Conservation (phyloP, 1,140 invertebrate species). For the Cyclargus thomasi region DNA sequence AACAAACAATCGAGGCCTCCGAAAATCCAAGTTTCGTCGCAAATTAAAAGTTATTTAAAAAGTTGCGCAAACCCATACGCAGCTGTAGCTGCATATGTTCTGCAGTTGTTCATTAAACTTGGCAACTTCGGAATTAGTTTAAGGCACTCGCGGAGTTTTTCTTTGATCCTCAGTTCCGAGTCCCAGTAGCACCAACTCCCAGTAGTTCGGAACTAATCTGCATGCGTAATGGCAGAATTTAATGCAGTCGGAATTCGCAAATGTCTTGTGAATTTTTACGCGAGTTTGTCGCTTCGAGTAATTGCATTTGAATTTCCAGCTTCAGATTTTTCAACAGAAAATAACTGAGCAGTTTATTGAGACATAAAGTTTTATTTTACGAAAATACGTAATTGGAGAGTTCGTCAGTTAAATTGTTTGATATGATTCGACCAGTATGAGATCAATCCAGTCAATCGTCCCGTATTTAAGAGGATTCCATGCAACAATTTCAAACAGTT, state of each 20-base stretch:
- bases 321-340: neutral
- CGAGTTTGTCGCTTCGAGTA: constrained; percentile 4
- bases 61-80: neutral
- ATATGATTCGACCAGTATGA: too few relatives aligned
- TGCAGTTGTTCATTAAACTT: constrained; percentile 25
- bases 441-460: too few relatives aligned
- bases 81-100: neutral
- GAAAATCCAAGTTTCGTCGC: too few relatives aligned
- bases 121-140: constrained; percentile 27
- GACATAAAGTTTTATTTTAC: too few relatives aligned
- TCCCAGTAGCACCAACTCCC: neutral
- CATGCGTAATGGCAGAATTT: constrained; percentile 24
- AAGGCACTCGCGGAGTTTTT: constrained; percentile 25
- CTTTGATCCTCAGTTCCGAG: constrained; percentile 17
- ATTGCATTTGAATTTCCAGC: constrained; percentile 11
- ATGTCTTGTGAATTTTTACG: constrained; percentile 10
- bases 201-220: constrained; percentile 25
- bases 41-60: neutral
- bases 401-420: too few relatives aligned
- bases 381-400: too few relatives aligned
- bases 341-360: too few relatives aligned
- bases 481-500: too few relatives aligned
- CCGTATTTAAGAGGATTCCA: too few relatives aligned
- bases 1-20: too few relatives aligned
- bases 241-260: constrained; percentile 17